Evolutionary conservation across 2,797 vertebrate genomes (phyloP).

Genomic region (Sebastiscus tertius): DNA sequence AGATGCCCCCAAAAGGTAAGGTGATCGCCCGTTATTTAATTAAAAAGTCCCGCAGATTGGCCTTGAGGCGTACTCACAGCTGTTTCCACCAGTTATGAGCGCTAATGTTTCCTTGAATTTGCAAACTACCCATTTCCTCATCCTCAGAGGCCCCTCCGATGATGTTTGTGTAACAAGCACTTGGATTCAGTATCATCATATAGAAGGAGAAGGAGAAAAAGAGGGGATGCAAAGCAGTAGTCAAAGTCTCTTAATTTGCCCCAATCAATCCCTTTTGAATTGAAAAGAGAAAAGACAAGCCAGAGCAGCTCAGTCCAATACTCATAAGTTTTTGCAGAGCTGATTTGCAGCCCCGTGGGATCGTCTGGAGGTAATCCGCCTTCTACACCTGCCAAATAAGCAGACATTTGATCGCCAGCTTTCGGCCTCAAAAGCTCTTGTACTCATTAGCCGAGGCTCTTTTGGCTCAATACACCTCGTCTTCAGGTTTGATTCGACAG

Average conservation of each 20-base stretch:
- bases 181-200: slow-evolving; percentile 13
- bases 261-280: slow-evolving; percentile 30
- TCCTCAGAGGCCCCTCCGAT: not conserved
- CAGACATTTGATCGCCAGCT: slow-evolving; percentile 19
- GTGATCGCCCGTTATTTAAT: not conserved
- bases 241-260: slow-evolving; percentile 1
- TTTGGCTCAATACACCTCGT: not conserved
- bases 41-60: slow-evolving; percentile 1
- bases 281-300: slow-evolving; percentile 6
- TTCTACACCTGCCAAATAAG: slow-evolving; percentile 37
- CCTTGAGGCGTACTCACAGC: not conserved
- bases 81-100: slow-evolving; percentile 21
- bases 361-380: slow-evolving; percentile 15
- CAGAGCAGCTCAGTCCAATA: not conserved
- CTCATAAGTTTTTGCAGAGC: slow-evolving; percentile 5
- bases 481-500: slow-evolving; percentile 5
- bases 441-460: slow-evolving; percentile 20
- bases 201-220: not conserved
- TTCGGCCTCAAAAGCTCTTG: slow-evolving; percentile 11
- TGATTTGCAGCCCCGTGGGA: slow-evolving; percentile 10
- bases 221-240: not conserved
- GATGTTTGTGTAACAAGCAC: not conserved
- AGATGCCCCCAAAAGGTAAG: slow-evolving; percentile 89
- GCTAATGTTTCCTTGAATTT: slow-evolving; percentile 31
- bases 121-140: not conserved